Base-by-base conservation (phyloP, 2,113 vertebrate genomes). In the Rousettus leschenaultii region DNA sequence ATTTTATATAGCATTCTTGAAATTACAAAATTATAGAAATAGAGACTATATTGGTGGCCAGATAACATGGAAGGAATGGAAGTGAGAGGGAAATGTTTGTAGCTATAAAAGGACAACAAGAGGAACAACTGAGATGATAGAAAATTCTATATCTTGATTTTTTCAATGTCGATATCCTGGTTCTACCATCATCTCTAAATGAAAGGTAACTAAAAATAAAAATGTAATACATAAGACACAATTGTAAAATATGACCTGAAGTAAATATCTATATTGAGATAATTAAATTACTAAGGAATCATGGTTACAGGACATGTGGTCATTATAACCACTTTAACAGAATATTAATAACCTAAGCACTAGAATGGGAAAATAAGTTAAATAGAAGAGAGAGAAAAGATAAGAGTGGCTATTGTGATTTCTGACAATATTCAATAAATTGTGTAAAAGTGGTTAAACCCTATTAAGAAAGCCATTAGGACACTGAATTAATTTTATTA, bases 21-120 rank as follows among this genome's bases (percentile, higher is more conserved):
- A 75, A 95, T 74, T 11, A 82, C 33, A 89, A 43, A 14, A 55
- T 77, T 75, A 59, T 26, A 43, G 35, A 89, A 45, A 66, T 21
- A 38, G 8, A 40, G 3, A 80, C 18, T 26, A 40, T 35, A 48
- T 38, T 33, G 40, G 33, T 53, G 48, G 8, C 19, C 26, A 48
- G 30, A 51, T 13, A 45, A 55, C 26, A 73, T 83, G 2, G 12
- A 66, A 6, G 6, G 8, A 30, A 3, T 43, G 35, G 14, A 7
- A 11, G 1, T 24, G 3, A 28, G 2, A 63, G 30, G 1, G 18
- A 83, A 57, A 14, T 30, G 15, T 18, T 48, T 48, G 28, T 30
- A 16, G 10, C n/a, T 57, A 5, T 15, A 57, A 26, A 14, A 63
- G 8, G 4, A 0, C 33, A 59, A 2, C 15, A 8, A 1, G 14